phyloP scores from a whole-genome alignment of 2,797 vertebrate species.

The Buphagus erythrorhynchus region DNA sequence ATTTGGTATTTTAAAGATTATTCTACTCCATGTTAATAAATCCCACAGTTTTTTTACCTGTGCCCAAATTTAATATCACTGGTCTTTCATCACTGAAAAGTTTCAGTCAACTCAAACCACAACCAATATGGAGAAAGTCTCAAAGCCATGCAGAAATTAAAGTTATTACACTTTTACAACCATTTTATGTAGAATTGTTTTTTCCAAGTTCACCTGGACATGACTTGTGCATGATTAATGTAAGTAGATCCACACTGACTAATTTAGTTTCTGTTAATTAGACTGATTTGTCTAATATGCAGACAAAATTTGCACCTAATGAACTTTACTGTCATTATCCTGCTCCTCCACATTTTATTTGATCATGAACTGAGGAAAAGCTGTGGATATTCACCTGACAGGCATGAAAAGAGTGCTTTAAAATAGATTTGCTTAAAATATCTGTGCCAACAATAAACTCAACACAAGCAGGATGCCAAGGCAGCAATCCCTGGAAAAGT shows the following conservation, averaged over 20 bases:
- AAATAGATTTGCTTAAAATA: not conserved
- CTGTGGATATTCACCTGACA: not conserved
- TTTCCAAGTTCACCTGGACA: not conserved
- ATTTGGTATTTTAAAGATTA: not conserved
- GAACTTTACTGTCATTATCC: not conserved
- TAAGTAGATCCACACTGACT: not conserved
- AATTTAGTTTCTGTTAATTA: not conserved
- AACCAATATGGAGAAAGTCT: not conserved
- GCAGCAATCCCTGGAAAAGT: not conserved
- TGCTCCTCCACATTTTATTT: not conserved
- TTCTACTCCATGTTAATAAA: not conserved
- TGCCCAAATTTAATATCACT: not conserved
- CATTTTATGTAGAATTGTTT: rapidly evolving
- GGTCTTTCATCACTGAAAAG: not conserved
- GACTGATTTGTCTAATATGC: not conserved
- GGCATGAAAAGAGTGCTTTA: not conserved
- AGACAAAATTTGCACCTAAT: not conserved
- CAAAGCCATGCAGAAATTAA: not conserved
- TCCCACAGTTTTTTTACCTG: not conserved
- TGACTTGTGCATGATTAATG: not conserved
- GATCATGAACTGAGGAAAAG: not conserved
- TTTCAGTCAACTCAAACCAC: not conserved
- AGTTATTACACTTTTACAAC: not conserved
- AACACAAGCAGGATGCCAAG: not conserved
- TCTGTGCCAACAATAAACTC: not conserved